Evolutionary conservation across 2,113 vertebrate genomes (phyloP).

Genomic region (Arvicanthis niloticus): DNA sequence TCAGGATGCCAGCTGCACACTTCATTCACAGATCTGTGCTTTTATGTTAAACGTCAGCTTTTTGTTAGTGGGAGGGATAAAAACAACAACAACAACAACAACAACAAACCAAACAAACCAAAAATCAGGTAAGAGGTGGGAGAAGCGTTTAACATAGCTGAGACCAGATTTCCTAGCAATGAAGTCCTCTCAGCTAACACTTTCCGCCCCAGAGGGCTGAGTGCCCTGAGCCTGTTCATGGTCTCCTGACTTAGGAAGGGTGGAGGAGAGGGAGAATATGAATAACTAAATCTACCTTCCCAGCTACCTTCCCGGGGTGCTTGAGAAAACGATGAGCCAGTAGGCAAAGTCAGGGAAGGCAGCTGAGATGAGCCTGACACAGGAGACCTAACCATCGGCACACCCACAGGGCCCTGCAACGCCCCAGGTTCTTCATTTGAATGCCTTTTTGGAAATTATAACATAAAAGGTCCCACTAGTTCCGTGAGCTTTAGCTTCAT

Average conservation of each 20-base stretch:
- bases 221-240: background rate
- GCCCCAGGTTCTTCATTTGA: background rate
- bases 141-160: background rate
- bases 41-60: slow-evolving; percentile 25
- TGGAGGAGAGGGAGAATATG: background rate
- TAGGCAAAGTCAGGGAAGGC: background rate
- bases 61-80: background rate
- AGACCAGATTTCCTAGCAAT: slow-evolving; percentile 29
- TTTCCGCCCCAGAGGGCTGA: background rate
- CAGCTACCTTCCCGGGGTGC: slow-evolving; percentile 23
- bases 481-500: background rate
- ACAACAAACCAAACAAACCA: background rate
- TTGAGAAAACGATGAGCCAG: background rate
- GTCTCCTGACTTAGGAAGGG: background rate
- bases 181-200: background rate
- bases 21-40: slow-evolving; percentile 47
- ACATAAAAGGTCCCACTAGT: background rate
- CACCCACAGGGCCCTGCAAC: background rate
- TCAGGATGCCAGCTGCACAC: background rate
- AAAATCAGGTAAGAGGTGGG: background rate
- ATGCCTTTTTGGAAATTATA: background rate
- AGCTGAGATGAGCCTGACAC: background rate
- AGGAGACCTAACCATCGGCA: background rate
- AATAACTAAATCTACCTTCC: background rate
- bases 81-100: background rate